Percentiles rank a stretch among this genome's conserved stretches.
Conservation (phyloP, 92 coral and sea anemone genomes). For the Nematostella vectensis region DNA sequence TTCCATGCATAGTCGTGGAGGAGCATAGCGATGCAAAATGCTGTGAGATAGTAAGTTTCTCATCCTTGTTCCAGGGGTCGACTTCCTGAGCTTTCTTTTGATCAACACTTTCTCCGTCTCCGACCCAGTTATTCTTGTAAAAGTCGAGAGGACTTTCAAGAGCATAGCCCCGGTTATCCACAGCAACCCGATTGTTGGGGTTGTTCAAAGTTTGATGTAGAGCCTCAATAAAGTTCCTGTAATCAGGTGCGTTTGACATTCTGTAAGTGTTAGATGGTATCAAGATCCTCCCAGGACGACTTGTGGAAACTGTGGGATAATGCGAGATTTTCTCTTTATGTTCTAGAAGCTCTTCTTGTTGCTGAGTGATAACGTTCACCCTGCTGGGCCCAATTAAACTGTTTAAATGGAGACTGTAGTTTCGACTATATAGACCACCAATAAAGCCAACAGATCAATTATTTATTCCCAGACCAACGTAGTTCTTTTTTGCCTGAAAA, state of each 20-base stretch:
- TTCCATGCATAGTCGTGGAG: constrained; percentile 8
- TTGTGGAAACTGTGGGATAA: too few relatives aligned
- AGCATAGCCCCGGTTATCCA: not conserved
- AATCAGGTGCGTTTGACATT: not conserved
- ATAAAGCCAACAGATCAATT: too few relatives aligned
- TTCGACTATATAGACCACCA: too few relatives aligned
- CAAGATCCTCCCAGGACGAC: too few relatives aligned
- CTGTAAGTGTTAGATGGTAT: too few relatives aligned
- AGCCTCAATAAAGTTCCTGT: not conserved
- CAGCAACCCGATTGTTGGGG: not conserved
- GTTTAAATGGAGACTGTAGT: too few relatives aligned
- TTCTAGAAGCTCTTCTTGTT: too few relatives aligned
- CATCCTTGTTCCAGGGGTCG: not conserved
- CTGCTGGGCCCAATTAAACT: too few relatives aligned
- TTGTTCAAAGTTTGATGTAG: not conserved
- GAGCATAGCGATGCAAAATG: constrained; percentile 4
- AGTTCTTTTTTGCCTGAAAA: too few relatives aligned
- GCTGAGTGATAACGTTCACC: too few relatives aligned
- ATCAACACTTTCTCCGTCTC: not conserved
- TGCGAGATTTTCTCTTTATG: too few relatives aligned
- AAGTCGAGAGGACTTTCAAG: not conserved
- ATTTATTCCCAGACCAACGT: too few relatives aligned
- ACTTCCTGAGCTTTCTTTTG: not conserved
- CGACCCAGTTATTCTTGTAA: not conserved
- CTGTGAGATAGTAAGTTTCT: not conserved